phyloP scores from a whole-genome alignment of 2,797 vertebrate genomes.

The Siniperca scherzeri region DNA sequence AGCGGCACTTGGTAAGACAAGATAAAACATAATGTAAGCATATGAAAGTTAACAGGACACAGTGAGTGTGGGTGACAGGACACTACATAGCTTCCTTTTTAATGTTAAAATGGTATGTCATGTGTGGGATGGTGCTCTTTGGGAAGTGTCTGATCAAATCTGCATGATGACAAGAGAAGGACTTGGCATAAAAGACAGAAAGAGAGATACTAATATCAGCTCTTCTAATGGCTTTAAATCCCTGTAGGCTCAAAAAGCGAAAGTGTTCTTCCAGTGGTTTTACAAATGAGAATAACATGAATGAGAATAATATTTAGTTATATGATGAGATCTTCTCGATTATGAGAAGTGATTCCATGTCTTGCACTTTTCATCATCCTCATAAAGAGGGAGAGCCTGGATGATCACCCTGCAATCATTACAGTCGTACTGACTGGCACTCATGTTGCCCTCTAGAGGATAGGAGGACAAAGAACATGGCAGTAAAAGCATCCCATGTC shows the following conservation, averaged over 20 bases:
- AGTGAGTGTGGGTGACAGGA: neutral
- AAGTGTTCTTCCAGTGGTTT: neutral
- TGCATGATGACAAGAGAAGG: conserved; percentile 32
- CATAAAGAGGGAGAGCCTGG: conserved; percentile 1
- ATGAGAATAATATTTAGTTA: conserved; percentile 24
- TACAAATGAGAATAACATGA: conserved; percentile 19
- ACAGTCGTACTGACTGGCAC: neutral
- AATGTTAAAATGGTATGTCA: conserved; percentile 11
- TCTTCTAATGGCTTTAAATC: conserved; percentile 25
- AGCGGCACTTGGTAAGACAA: neutral
- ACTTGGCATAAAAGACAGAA: neutral
- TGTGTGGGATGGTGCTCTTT: conserved; percentile 31
- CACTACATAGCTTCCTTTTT: conserved; percentile 1
- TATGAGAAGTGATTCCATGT: neutral
- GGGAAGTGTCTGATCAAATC: conserved; percentile 45
- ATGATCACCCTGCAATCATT: conserved; percentile 20
- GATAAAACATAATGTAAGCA: conserved; percentile 13
- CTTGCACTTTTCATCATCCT: conserved; percentile 15
- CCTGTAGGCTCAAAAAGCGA: neutral
- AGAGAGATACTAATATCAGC: neutral
- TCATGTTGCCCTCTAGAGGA: conserved; percentile 23
- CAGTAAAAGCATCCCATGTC: neutral
- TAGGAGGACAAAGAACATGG: neutral
- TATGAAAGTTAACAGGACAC: conserved; percentile 19
- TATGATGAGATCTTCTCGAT: conserved; percentile 17